These are phyloP conservation scores for Megatriorchis doriae DNA, from an alignment of 2,113 vertebrate species.

Conservation along the genomic window DNA sequence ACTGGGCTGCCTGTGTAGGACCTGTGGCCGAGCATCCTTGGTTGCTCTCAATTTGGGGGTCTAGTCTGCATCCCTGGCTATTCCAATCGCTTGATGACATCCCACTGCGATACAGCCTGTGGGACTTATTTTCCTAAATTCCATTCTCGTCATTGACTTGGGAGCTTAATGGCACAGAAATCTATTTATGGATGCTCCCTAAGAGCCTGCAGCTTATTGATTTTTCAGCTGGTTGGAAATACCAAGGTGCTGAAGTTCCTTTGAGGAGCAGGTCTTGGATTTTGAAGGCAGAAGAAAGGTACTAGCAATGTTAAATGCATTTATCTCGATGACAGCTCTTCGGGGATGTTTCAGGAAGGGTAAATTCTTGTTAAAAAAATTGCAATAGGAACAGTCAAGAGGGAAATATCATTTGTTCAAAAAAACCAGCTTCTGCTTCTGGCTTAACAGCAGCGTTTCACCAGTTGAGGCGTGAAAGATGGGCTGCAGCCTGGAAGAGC, in stretches of 20 bases:
- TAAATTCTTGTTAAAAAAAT: neutral
- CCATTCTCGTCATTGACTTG: neutral
- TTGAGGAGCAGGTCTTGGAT: neutral
- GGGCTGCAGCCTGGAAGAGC: neutral
- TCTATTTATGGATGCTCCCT: neutral
- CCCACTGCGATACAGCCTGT: neutral
- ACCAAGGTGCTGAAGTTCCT: neutral
- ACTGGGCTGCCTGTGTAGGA: neutral
- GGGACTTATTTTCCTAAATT: neutral
- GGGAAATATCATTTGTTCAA: neutral
- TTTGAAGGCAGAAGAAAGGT: neutral
- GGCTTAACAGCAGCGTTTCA: neutral
- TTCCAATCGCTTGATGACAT: neutral
- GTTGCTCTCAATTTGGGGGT: neutral
- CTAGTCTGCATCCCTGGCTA: neutral
- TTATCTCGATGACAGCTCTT: neutral
- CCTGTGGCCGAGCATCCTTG: rapidly evolving
- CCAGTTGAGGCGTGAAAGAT: neutral
- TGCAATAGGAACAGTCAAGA: neutral
- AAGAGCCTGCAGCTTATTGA: neutral
- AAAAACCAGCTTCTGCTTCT: neutral
- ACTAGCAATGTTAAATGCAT: neutral
- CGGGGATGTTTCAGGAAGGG: neutral
- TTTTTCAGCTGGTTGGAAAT: neutral
- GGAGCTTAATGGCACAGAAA: neutral